Evolutionary conservation across 2,113 vertebrate species (phyloP), one percentile per base, ranked within the genome.

Genomic region (Nerophis ophidion): DNA sequence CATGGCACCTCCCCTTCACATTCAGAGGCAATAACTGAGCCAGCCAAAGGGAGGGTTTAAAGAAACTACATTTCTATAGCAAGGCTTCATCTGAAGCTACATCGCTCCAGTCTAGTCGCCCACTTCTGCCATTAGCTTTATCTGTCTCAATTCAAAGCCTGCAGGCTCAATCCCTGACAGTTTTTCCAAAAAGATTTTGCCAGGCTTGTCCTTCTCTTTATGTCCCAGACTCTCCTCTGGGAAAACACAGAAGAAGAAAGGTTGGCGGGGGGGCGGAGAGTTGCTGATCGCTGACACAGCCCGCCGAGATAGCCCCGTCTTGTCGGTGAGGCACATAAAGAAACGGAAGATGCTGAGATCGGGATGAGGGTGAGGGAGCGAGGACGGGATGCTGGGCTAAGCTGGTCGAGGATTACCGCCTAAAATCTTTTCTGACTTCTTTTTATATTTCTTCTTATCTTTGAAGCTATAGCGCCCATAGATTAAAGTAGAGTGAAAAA

Each of bases 281-380:
- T 72, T 70, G 77, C 62, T 33, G 70, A 83, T 83, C 66, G 74
- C 79, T 83, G 81, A 85, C 82, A 84, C 77, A 83, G 79, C 65
- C 40, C 66, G 35, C 68, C 48, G 62, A 80, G 74, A 79, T 81
- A 75, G 76, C 65, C 75, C 34, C 68, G 61, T 72, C 69, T 66
- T 72, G 70, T 70, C 67, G 71, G 71, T 47, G 26, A 65, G 72
- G 70, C 70, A 68, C 75, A 69, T 77, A 76, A 81, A 81, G 72
- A 72, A 81, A 73, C 69, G 51, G 54, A 66, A 65, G 72, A 76
- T 72, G 76, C 66, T 75, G 71, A 75, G 61, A 71, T 48, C 71
- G 71, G 77, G 67, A 76, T 71, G 74, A 66, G 67, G 73, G 60
- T 35, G 58, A 71, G 60, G 67, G 63, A 46, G 65, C 58, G 55